These are phyloP conservation scores for Ammodytes marinus DNA, from an alignment of 2,113 vertebrate species.

Conservation along the genomic window DNA sequence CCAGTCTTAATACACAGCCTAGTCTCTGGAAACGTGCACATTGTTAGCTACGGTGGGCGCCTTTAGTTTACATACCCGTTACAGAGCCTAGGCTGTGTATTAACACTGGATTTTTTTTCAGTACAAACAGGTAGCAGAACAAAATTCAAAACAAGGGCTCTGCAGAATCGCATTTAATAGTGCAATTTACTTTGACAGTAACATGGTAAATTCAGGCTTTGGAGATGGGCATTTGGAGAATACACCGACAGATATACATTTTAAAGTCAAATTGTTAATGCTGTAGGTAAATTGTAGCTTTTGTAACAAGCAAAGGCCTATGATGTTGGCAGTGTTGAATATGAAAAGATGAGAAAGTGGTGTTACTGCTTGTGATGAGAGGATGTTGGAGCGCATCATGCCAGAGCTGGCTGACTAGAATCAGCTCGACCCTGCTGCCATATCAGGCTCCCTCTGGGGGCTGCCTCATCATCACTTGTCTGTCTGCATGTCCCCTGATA, in stretches of 20 bases:
- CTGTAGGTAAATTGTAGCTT: not conserved
- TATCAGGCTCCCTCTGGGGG: slow-evolving; percentile 43
- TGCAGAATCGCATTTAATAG: too few relatives aligned
- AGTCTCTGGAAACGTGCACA: too few relatives aligned
- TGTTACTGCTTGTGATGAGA: slow-evolving; percentile 27
- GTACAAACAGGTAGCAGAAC: too few relatives aligned
- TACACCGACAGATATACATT: not conserved
- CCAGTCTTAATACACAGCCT: too few relatives aligned
- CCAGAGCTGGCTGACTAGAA: slow-evolving; percentile 39
- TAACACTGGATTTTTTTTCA: too few relatives aligned
- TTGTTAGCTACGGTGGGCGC: too few relatives aligned
- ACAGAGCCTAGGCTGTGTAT: too few relatives aligned
- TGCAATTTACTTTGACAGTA: not conserved
- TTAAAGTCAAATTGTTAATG: not conserved
- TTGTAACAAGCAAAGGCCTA: too few relatives aligned
- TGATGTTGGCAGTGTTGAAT: not conserved
- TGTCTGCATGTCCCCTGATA: slow-evolving; percentile 69
- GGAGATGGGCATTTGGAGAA: not conserved
- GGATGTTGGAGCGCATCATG: slow-evolving; percentile 30
- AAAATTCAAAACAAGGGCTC: too few relatives aligned
- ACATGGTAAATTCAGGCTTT: not conserved
- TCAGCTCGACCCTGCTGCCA: slow-evolving; percentile 59
- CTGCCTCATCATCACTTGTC: slow-evolving; percentile 64
- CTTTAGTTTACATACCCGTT: too few relatives aligned
- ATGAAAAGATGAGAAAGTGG: slow-evolving; percentile 2